A percentile compares a stretch with the other conserved stretches of the same genome.
These are phyloP conservation scores for Acanthurus leucopareius DNA, from an alignment of 2,797 vertebrate genomes.

Conservation along the genomic window DNA sequence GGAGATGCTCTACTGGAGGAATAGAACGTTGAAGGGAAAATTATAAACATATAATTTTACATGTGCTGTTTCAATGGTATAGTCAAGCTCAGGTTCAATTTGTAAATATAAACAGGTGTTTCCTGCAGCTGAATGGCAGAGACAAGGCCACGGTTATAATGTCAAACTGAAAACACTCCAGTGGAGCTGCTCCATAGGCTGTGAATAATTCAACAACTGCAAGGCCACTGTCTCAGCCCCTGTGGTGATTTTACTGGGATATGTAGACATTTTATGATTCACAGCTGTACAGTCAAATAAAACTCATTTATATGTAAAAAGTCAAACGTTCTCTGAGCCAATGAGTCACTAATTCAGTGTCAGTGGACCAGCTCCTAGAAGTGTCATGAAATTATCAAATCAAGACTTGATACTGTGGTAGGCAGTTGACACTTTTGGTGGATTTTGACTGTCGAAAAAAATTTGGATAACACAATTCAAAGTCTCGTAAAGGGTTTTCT, in stretches of 20 bases:
- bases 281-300: conserved; percentile 61
- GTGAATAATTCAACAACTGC: conserved; percentile 63
- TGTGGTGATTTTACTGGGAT: conserved; percentile 43
- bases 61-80: not conserved
- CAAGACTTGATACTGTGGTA: conserved; percentile 18
- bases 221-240: conserved; percentile 45
- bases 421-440: not conserved
- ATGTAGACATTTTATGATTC: conserved; percentile 55
- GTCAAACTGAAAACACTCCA: conserved; percentile 36
- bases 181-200: conserved; percentile 22
- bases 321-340: conserved; percentile 23
- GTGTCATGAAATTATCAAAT: conserved; percentile 29
- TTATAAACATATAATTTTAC: not conserved
- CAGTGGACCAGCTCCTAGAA: conserved; percentile 19
- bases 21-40: conserved; percentile 7
- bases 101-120: conserved; percentile 14
- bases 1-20: not conserved
- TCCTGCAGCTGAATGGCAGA: conserved; percentile 22
- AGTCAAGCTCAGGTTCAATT: not conserved
- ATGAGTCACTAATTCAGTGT: conserved; percentile 33
- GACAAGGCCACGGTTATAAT: conserved; percentile 22
- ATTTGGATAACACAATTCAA: not conserved
- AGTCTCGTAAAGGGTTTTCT: not conserved
- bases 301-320: conserved; percentile 65
- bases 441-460: not conserved